Percentiles rank a stretch among this genome's conserved stretches.
These are phyloP conservation scores for Alloplasta piceator DNA, from an alignment of 2,888 invertebrate genomes.

Conservation along the genomic window DNA sequence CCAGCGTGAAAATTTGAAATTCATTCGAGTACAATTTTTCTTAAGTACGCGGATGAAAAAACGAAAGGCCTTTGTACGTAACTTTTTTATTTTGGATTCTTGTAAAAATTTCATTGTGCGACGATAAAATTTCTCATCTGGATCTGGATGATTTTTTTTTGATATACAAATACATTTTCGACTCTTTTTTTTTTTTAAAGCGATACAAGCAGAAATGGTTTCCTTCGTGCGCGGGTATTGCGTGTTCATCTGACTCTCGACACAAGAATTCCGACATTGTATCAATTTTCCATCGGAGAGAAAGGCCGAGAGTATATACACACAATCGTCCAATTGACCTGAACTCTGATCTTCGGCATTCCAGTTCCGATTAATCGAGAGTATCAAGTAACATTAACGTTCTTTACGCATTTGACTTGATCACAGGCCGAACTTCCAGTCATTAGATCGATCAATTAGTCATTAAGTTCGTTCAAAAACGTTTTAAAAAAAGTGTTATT, in stretches of 20 bases:
- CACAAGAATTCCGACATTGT: conserved; percentile 33
- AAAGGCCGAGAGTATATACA: conserved; percentile 32
- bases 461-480: too few relatives aligned
- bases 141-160: conserved; percentile 48
- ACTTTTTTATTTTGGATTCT: conserved; percentile 27
- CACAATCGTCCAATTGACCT: conserved; percentile 56
- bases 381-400: too few relatives aligned
- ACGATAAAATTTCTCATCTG: conserved; percentile 42
- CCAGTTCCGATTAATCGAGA: background rate
- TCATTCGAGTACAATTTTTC: conserved; percentile 52
- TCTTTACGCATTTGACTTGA: too few relatives aligned
- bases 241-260: background rate
- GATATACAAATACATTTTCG: too few relatives aligned
- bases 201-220: background rate
- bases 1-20: conserved; percentile 45
- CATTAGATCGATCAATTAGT: too few relatives aligned
- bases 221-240: background rate
- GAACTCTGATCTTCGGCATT: conserved; percentile 24
- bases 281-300: conserved; percentile 48
- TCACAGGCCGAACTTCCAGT: too few relatives aligned
- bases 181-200: conserved; percentile 13
- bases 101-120: conserved; percentile 59
- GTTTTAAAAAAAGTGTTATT: too few relatives aligned
- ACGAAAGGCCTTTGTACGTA: conserved; percentile 41
- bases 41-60: conserved; percentile 51